These are phyloP conservation scores for Plodia interpunctella DNA, from an alignment of 1,140 invertebrate genomes.

Conservation along the genomic window DNA sequence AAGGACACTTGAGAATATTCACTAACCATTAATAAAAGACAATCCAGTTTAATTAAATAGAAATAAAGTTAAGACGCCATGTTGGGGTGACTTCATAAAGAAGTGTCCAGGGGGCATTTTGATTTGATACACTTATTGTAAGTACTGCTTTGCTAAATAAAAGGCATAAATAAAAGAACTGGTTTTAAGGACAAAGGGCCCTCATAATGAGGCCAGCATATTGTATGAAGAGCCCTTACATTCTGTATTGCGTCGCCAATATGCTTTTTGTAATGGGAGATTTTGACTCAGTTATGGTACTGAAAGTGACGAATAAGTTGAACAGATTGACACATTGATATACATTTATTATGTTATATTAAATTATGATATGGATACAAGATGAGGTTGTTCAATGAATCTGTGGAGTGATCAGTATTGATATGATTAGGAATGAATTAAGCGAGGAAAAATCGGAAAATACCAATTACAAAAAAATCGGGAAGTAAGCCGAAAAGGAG, in stretches of 20 bases:
- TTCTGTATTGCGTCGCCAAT: slow-evolving; percentile 47
- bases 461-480: too few relatives aligned
- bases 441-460: too few relatives aligned
- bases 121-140: slow-evolving; percentile 74
- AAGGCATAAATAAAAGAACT: slow-evolving; percentile 59
- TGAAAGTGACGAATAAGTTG: not conserved
- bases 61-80: slow-evolving; percentile 58
- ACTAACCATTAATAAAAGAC: slow-evolving; percentile 25
- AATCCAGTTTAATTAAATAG: slow-evolving; percentile 56
- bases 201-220: slow-evolving; percentile 72
- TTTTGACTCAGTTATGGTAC: slow-evolving; percentile 25
- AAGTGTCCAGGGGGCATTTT: slow-evolving; percentile 49
- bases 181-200: slow-evolving; percentile 73
- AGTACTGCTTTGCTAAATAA: slow-evolving; percentile 55
- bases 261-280: slow-evolving; percentile 62
- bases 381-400: too few relatives aligned
- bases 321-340: too few relatives aligned
- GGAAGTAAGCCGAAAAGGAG: too few relatives aligned
- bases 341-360: too few relatives aligned
- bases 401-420: too few relatives aligned
- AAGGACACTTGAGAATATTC: not conserved
- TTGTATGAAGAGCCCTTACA: slow-evolving; percentile 64
- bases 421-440: too few relatives aligned
- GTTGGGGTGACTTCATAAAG: slow-evolving; percentile 47
- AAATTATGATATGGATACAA: too few relatives aligned